Evolutionary conservation across 2,113 vertebrate species (phyloP).

Genomic region (Eudyptes chrysolophus): DNA sequence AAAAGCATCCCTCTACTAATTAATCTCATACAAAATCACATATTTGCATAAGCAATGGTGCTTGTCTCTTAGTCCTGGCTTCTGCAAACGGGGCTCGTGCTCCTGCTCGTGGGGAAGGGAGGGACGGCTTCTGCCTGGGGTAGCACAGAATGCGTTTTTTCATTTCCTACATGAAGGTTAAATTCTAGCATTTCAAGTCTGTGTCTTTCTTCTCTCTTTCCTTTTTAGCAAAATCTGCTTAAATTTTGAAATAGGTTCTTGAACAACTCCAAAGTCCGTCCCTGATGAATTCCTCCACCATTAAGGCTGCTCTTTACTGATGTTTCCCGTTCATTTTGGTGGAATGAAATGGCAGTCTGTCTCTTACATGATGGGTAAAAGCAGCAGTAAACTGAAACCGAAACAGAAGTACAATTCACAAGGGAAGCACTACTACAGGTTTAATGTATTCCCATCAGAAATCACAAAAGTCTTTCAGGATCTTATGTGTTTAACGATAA

Average conservation of each 20-base stretch:
- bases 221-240: slow-evolving; percentile 54
- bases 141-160: not conserved
- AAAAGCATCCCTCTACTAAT: not conserved
- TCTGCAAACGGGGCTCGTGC: not conserved
- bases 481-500: slow-evolving; percentile 31
- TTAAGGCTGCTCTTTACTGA: slow-evolving; percentile 53
- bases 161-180: not conserved
- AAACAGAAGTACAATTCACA: slow-evolving; percentile 65
- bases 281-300: slow-evolving; percentile 46
- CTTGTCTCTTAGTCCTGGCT: not conserved
- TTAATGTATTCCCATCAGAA: slow-evolving; percentile 68
- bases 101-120: not conserved
- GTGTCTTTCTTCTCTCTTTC: not conserved
- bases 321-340: slow-evolving; percentile 50
- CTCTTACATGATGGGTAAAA: slow-evolving; percentile 55
- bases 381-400: slow-evolving; percentile 65
- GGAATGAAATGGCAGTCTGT: slow-evolving; percentile 57
- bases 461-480: slow-evolving; percentile 48
- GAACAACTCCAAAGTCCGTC: slow-evolving; percentile 20
- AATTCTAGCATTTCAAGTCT: not conserved
- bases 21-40: accelerated
- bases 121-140: not conserved
- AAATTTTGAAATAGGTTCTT: slow-evolving; percentile 53
- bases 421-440: slow-evolving; percentile 53
- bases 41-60: not conserved